Base-by-base conservation (phyloP, 2,113 vertebrate genomes). In the Triplophysa tibetana region DNA sequence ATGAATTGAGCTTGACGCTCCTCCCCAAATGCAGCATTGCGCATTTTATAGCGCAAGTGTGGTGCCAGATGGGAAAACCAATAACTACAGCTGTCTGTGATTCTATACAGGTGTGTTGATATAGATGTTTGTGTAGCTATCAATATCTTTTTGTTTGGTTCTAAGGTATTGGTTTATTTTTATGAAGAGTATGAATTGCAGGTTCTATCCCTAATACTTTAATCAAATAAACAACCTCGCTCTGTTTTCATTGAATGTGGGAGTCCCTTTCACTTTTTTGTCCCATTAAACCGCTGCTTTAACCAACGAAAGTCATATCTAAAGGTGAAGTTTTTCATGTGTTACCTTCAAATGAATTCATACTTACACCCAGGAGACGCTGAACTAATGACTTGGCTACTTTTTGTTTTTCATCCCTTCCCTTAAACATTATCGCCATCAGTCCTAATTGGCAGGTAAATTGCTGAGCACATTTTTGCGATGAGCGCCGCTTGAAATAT, bases 361-460 rank as follows among this genome's bases (percentile, higher is more conserved):
- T 43, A 16, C n/a, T 43, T 74, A 1, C 6, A 61, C 70, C 19
- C 33, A 24, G 29, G 70, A 61, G 29, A 33, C 29, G 6, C 10
- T 24, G 33, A 58, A 58, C 33, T 75, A 85, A 85, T 82, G 70
- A 79, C 62, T 81, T 43, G 9, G 54, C 62, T 79, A 16, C 63
- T 83, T 77, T 61, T 74, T 26, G 70, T 13, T 41, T 83, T 83
- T 77, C 58, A 75, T 75, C 48, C 50, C 72, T 84, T 86, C 77
- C 83, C 60, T 72, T 81, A 79, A 88, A 86, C 83, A 83, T 86
- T 79, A 87, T 86, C 83, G 45, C 83, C 83, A 88, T 88, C 83
- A 81, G 85, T 88, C 85, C 73, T 81, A 85, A 88, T 88, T 86
- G 84, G 72, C 56, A 14, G 62, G 65, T 87, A 82, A 85, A 83